Percentiles rank a stretch among this genome's conserved stretches.
phyloP scores from a whole-genome alignment of 2,797 vertebrate genomes.

The Anabacerthia variegaticeps region DNA sequence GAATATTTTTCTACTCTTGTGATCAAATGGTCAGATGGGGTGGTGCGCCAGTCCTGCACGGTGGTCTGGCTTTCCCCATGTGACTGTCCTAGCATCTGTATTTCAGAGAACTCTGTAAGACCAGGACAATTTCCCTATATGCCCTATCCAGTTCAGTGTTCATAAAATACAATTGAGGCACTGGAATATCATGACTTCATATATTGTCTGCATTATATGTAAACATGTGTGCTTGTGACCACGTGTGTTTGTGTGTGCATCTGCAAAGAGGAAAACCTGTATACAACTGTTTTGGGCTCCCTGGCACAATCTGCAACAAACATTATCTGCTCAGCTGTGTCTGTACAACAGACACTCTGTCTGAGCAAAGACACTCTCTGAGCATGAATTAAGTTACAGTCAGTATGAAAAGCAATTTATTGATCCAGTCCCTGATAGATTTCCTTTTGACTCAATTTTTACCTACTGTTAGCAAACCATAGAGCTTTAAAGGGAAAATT shows the following conservation, averaged over 20 bases:
- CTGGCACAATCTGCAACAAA: not conserved
- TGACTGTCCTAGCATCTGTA: not conserved
- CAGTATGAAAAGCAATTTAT: conserved; percentile 44
- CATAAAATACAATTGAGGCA: not conserved
- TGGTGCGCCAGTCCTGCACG: accelerated
- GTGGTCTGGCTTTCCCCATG: not conserved
- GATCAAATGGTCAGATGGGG: not conserved
- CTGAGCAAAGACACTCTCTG: conserved; percentile 13
- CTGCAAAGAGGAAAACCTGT: not conserved
- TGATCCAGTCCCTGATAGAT: conserved; percentile 41
- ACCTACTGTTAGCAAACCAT: conserved; percentile 4
- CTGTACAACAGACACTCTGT: conserved; percentile 15
- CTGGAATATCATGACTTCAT: not conserved
- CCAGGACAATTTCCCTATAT: not conserved
- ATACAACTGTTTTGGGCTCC: not conserved
- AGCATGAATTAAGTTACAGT: conserved; percentile 40
- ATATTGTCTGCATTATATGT: not conserved
- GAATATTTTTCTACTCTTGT: not conserved
- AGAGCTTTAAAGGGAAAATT: conserved; percentile 37
- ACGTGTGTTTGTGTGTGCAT: not conserved
- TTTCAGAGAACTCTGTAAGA: not conserved
- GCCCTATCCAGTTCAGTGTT: not conserved
- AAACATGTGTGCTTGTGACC: not conserved
- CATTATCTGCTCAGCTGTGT: not conserved
- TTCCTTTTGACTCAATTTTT: conserved; percentile 46